A percentile compares a stretch with the other conserved stretches of the same genome.
Conservation (phyloP, 1,140 invertebrate species). For the Telenomus remus region DNA sequence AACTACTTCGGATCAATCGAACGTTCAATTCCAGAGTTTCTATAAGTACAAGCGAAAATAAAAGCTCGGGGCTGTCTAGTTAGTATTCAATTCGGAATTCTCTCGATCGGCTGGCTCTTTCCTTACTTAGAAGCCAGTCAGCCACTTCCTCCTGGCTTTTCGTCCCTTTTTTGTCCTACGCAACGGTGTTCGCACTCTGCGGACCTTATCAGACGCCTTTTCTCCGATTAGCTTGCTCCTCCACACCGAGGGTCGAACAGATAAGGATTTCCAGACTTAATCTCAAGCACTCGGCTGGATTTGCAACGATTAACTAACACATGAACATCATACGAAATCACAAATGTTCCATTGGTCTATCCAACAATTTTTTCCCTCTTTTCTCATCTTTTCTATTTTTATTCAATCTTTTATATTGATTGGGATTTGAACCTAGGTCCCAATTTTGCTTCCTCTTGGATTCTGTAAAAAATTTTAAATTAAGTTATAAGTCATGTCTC, state of each 20-base stretch:
- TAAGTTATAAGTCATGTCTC: too few relatives aligned
- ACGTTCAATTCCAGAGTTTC: neutral
- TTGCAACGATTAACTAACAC: conserved; percentile 33
- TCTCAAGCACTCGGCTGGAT: conserved; percentile 21
- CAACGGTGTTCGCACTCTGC: conserved; percentile 7
- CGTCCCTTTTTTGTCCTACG: conserved; percentile 11
- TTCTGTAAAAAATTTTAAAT: too few relatives aligned
- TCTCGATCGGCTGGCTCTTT: conserved; percentile 18
- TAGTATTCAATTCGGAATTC: conserved; percentile 21
- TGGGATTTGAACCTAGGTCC: too few relatives aligned
- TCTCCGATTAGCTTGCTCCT: conserved; percentile 16
- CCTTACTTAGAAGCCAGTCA: conserved; percentile 15
- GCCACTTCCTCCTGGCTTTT: conserved; percentile 19
- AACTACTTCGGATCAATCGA: neutral
- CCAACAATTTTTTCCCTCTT: too few relatives aligned
- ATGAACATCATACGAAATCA: conserved; percentile 11
- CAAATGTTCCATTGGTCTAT: neutral
- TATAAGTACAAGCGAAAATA: neutral
- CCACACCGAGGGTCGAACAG: conserved; percentile 16
- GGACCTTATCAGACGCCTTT: conserved; percentile 33
- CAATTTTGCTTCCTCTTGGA: too few relatives aligned
- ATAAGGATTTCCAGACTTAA: conserved; percentile 45
- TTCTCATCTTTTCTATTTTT: too few relatives aligned
- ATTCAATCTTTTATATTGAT: too few relatives aligned
- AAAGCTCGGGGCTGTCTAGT: neutral